These are phyloP conservation scores for Dendroctonus ponderosae DNA, from an alignment of 1,140 invertebrate species.

Conservation along the genomic window DNA sequence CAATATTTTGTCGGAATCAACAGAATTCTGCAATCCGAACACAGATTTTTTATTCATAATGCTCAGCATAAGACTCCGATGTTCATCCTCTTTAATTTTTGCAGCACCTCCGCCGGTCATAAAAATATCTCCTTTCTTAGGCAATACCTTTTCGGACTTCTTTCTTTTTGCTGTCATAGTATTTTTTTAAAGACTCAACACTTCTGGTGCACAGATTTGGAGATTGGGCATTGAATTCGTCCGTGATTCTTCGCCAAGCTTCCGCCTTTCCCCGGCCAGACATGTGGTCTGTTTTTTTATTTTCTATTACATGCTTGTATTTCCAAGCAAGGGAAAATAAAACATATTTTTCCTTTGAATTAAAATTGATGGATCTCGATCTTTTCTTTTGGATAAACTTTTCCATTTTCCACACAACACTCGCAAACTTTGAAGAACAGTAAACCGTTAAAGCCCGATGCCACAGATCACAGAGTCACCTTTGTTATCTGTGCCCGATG, in stretches of 20 bases:
- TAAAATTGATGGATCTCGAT: no score
- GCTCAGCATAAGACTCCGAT: slow-evolving; percentile 6
- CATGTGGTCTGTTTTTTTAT: slow-evolving; percentile 20
- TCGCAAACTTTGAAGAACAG: no score
- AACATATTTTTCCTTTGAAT: no score
- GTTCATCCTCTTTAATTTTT: not conserved
- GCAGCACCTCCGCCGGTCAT: slow-evolving; percentile 20
- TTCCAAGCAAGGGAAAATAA: no score
- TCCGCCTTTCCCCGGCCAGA: slow-evolving; percentile 20
- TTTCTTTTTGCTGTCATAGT: slow-evolving; percentile 25
- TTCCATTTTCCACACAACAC: no score
- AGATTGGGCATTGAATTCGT: slow-evolving; percentile 16
- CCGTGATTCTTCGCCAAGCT: slow-evolving; percentile 20
- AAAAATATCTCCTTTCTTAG: slow-evolving; percentile 13
- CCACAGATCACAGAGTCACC: no score
- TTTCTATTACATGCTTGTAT: slow-evolving; percentile 23
- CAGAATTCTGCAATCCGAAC: slow-evolving; percentile 16
- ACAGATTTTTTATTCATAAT: slow-evolving; percentile 28
- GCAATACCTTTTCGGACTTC: slow-evolving; percentile 20
- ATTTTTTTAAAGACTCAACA: slow-evolving; percentile 27
- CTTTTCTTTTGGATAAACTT: no score
- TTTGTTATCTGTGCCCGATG: no score
- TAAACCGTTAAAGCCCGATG: no score
- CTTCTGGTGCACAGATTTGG: not conserved
- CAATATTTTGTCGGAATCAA: slow-evolving; percentile 19